Conservation (phyloP, 35 echinoderm and acorn worm species). For the Apostichopus parvimensis region DNA sequence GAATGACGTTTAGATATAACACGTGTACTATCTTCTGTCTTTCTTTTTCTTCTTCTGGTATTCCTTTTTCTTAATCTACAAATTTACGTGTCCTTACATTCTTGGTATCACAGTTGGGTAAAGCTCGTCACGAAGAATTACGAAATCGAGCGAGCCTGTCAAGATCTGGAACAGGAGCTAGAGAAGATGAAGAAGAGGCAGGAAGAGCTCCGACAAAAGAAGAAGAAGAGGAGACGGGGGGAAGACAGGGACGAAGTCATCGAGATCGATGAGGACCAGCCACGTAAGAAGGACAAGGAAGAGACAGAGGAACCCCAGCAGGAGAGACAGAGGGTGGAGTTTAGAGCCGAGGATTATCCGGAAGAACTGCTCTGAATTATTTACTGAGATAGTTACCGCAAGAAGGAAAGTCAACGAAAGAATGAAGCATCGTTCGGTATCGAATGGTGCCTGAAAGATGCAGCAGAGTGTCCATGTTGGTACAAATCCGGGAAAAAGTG, state of each 20-base stretch:
- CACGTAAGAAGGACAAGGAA: slow-evolving; percentile 41
- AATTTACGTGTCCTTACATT: background rate
- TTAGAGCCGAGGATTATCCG: slow-evolving; percentile 50
- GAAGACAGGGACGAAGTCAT: slow-evolving; percentile 21
- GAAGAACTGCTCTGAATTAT: slow-evolving; percentile 35
- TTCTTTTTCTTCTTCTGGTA: too few relatives aligned
- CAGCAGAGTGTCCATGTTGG: too few relatives aligned
- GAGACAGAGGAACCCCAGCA: background rate
- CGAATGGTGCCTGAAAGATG: too few relatives aligned
- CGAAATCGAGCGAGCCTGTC: slow-evolving; percentile 94
- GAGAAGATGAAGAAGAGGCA: slow-evolving; percentile 65
- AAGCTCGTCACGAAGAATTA: slow-evolving; percentile 93
- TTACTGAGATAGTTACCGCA: background rate
- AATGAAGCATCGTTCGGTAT: too few relatives aligned
- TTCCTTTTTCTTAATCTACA: too few relatives aligned
- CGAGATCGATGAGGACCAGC: slow-evolving; percentile 4
- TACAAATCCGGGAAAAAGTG: too few relatives aligned
- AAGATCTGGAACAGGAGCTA: slow-evolving; percentile 88
- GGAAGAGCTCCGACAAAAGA: slow-evolving; percentile 58
- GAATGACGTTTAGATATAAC: too few relatives aligned
- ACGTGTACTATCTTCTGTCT: too few relatives aligned
- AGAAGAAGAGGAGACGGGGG: slow-evolving; percentile 52
- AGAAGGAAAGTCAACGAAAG: too few relatives aligned
- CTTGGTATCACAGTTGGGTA: slow-evolving; percentile 70
- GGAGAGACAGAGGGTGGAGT: slow-evolving; percentile 20